phyloP scores from a whole-genome alignment of 2,797 vertebrate species.

The Botia kubotai region DNA sequence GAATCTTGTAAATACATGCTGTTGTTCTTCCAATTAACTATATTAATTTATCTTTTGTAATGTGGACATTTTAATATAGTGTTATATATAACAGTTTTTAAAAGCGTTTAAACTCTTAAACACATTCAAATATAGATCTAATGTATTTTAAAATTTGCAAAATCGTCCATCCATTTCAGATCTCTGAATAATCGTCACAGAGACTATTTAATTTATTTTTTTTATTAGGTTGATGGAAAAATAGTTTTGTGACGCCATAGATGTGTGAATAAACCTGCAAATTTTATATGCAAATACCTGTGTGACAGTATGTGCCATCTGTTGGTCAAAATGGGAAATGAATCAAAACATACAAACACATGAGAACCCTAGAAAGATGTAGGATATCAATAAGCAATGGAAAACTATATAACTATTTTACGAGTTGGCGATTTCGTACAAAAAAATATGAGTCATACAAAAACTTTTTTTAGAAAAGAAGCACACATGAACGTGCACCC shows the following conservation, averaged over 20 bases:
- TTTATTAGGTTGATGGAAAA: neutral
- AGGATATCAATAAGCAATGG: neutral
- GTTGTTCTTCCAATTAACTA: neutral
- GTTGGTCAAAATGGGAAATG: constrained; percentile 60
- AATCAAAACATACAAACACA: constrained; percentile 12
- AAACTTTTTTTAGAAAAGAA: too few species aligned
- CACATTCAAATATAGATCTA: too few species aligned
- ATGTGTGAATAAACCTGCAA: constrained; percentile 17
- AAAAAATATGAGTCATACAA: too few species aligned
- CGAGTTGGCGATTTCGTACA: too few species aligned
- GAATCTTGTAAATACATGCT: neutral
- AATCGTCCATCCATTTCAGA: constrained; percentile 1
- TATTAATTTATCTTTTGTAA: neutral
- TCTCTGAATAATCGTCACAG: neutral
- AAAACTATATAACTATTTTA: too few species aligned
- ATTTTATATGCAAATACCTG: constrained; percentile 17
- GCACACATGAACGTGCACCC: too few species aligned
- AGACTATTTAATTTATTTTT: neutral
- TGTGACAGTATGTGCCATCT: constrained; percentile 57
- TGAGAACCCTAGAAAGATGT: neutral
- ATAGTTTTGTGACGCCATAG: constrained; percentile 4
- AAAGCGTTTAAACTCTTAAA: too few species aligned
- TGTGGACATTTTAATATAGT: neutral
- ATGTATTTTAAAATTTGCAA: neutral
- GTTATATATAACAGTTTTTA: too few species aligned